Evolutionary conservation across 2,888 invertebrate species (phyloP), one percentile per base, ranked within the genome.

Genomic region (Gnatocerus cornutus): DNA sequence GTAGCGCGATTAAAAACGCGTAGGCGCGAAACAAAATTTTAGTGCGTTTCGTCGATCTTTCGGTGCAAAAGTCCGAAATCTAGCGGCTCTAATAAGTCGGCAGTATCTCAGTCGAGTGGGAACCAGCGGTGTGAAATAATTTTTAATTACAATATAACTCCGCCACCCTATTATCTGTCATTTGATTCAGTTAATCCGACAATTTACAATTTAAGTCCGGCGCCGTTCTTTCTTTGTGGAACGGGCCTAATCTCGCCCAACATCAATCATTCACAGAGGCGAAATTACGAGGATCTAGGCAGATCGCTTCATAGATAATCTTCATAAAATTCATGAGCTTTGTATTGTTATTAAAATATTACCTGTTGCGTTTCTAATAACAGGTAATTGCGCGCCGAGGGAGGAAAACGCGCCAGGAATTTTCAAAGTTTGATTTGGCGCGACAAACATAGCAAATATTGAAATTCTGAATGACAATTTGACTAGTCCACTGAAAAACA

Each of bases 311-410:
- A 16, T 7, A 74, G 78, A 78, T 79, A 77, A 76, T 55, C 66
- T 73, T 78, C 75, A 78, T 80, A 73, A 75, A 77, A 79, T 79
- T 77, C 79, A 77, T 75, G 73, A 76, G 76, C 76, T 39, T 77
- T 73, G 76, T 74, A 71, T 71, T 72, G 76, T 75, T 75, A 81
- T 82, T 81, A 82, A 79, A 79, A 77, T 79, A 80, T 77, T 79
- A 79, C 76, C 74, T 77, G 79, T 79, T 78, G 77, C 80, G 78
- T 79, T 77, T 79, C 78, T 80, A 81, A 81, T 81, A 78, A 81
- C 78, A 79, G 78, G 77, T 79, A 80, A 80, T 80, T 80, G 79
- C 71, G 74, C 55, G 41, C 48, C 45, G 7, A 9, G 46, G 21
- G 56, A 37, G 39, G 39, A 39, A 39, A 46, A 41, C 5, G 10